Conservation (phyloP, 2,888 invertebrate genomes). For the Cataglyphis cursor region DNA sequence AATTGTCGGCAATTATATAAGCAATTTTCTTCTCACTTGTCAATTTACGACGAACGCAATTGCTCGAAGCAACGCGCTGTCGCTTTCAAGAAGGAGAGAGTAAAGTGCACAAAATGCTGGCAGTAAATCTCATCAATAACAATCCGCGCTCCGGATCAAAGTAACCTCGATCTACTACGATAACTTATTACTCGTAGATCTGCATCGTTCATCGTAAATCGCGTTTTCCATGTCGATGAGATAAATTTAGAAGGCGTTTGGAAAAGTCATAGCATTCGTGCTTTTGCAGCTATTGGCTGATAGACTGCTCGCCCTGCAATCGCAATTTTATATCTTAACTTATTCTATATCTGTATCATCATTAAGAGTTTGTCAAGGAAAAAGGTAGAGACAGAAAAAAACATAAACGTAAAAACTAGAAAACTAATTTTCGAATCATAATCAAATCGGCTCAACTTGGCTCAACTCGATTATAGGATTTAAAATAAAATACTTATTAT, state of each 20-base stretch:
- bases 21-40: conserved; percentile 21
- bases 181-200: conserved; percentile 5
- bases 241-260: conserved; percentile 13
- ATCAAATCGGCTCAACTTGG: background rate
- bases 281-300: background rate
- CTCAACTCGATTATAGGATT: background rate
- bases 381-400: background rate
- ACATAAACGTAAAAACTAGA: background rate
- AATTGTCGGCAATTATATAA: conserved; percentile 3
- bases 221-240: background rate
- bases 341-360: conserved; percentile 6
- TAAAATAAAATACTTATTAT: background rate
- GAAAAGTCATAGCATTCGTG: conserved; percentile 18
- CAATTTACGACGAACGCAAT: conserved; percentile 27
- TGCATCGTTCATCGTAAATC: background rate
- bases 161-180: conserved; percentile 25
- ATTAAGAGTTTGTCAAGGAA: background rate
- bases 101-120: background rate
- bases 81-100: conserved; percentile 26
- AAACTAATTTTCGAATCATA: background rate
- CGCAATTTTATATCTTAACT: conserved; percentile 24
- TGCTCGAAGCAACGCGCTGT: conserved; percentile 8
- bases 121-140: conserved; percentile 24
- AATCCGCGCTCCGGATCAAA: conserved; percentile 29
- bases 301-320: background rate